These are phyloP conservation scores for Mus caroli DNA, from an alignment of 2,797 vertebrate genomes.

Conservation along the genomic window DNA sequence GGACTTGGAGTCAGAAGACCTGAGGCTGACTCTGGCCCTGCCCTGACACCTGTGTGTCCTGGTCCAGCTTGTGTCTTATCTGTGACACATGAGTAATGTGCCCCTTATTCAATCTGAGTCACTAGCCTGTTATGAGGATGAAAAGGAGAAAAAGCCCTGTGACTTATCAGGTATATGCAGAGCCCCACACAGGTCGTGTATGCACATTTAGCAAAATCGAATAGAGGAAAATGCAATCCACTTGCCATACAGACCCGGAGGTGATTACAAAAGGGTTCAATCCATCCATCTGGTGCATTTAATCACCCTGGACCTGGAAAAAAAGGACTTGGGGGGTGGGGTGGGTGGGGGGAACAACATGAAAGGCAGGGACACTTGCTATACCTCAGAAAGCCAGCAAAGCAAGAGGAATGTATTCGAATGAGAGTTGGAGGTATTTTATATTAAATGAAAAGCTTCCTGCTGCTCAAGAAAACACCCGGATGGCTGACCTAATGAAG, in stretches of 20 bases:
- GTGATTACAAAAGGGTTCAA: constrained; percentile 24
- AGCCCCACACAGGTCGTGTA: background rate
- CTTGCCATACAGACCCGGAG: constrained; percentile 36
- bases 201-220: constrained; percentile 56
- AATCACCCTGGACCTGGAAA: constrained; percentile 48
- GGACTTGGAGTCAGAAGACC: constrained; percentile 79
- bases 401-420: background rate
- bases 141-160: background rate
- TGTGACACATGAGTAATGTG: background rate
- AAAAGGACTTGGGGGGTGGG: background rate
- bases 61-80: background rate
- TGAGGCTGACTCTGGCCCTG: background rate
- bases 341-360: background rate
- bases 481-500: background rate
- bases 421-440: constrained; percentile 12
- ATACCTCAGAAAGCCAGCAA: background rate
- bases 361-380: constrained; percentile 11
- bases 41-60: background rate
- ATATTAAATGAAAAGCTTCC: constrained; percentile 15
- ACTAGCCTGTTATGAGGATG: background rate
- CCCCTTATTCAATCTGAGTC: constrained; percentile 24
- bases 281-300: background rate
- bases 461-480: background rate
- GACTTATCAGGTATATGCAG: background rate
- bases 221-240: constrained; percentile 40